A percentile compares a stretch with the other conserved stretches of the same genome.
These are phyloP conservation scores for Eristalis tenax DNA, from an alignment of 2,888 invertebrate species.

Conservation along the genomic window DNA sequence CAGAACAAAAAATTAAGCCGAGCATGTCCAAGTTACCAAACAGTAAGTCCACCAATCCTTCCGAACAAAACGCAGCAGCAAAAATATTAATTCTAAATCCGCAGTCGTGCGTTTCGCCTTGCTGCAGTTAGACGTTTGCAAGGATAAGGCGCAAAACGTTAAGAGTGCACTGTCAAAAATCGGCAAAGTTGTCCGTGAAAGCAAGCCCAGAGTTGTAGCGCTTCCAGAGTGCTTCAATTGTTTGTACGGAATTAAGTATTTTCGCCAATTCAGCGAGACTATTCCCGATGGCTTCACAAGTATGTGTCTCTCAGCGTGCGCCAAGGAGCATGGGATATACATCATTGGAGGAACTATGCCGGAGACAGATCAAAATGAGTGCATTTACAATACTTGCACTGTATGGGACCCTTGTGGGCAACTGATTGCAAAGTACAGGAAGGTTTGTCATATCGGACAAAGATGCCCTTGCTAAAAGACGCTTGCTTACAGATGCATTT, in stretches of 20 bases:
- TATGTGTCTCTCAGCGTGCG: slow-evolving; percentile 87
- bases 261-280: slow-evolving; percentile 91
- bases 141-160: slow-evolving; percentile 89
- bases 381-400: slow-evolving; percentile 93
- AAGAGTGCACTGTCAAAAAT: slow-evolving; percentile 87
- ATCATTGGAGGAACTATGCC: slow-evolving; percentile 96
- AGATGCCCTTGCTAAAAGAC: neutral
- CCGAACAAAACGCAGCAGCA: neutral
- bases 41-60: neutral
- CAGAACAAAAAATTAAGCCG: no score
- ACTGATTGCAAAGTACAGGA: slow-evolving; percentile 90
- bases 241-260: slow-evolving; percentile 94
- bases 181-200: slow-evolving; percentile 85
- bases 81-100: neutral
- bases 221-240: slow-evolving; percentile 96
- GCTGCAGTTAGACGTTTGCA: slow-evolving; percentile 90
- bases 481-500: slow-evolving; percentile 85
- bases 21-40: neutral
- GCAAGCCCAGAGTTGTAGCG: slow-evolving; percentile 85
- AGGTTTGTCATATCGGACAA: slow-evolving; percentile 82
- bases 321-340: slow-evolving; percentile 88
- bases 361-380: slow-evolving; percentile 84
- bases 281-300: slow-evolving; percentile 91
- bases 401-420: slow-evolving; percentile 91
- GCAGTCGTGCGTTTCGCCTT: slow-evolving; percentile 84